phyloP scores from a whole-genome alignment of 30 jellyfish, hydroid and myxozoan genomes.

The Aurelia aurita region DNA sequence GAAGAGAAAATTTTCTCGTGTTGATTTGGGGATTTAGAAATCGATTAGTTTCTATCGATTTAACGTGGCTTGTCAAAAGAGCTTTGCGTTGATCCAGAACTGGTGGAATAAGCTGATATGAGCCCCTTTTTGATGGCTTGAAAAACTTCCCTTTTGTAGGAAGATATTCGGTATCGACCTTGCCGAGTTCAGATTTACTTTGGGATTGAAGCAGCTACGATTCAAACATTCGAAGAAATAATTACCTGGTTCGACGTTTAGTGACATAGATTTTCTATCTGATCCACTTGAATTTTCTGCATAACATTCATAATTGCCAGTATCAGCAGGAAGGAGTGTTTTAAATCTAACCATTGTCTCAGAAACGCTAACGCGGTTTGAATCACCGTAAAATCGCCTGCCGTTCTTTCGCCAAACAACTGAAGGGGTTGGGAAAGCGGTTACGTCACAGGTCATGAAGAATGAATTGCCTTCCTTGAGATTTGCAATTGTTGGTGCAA shows the following conservation, averaged over 20 bases:
- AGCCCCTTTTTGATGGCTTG: too few species aligned
- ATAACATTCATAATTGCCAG: constrained; percentile 65
- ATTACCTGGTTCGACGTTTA: constrained; percentile 61
- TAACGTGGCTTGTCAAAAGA: too few species aligned
- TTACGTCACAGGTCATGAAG: constrained; percentile 71
- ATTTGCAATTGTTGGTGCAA: constrained; percentile 32
- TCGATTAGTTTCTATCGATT: too few species aligned
- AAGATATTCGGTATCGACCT: too few species aligned
- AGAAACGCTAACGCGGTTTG: constrained; percentile 52
- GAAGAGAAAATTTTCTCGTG: too few species aligned
- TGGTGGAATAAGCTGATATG: too few species aligned
- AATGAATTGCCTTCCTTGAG: constrained; percentile 65
- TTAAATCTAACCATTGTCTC: constrained; percentile 36
- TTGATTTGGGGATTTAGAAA: too few species aligned
- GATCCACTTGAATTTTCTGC: constrained; percentile 67
- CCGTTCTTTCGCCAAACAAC: constrained; percentile 65
- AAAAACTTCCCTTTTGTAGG: too few species aligned
- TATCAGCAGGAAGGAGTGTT: constrained; percentile 52
- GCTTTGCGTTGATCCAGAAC: too few species aligned
- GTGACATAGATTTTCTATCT: constrained; percentile 16
- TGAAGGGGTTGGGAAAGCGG: constrained; percentile 51
- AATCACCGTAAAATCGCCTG: constrained; percentile 41
- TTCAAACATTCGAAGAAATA: not conserved
- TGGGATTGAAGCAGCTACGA: not conserved
- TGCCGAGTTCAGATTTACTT: too few species aligned